Percentiles rank a stretch among this genome's conserved stretches.
Evolutionary conservation across 1,140 invertebrate genomes (phyloP).

Genomic region (Diachasma alloeum): DNA sequence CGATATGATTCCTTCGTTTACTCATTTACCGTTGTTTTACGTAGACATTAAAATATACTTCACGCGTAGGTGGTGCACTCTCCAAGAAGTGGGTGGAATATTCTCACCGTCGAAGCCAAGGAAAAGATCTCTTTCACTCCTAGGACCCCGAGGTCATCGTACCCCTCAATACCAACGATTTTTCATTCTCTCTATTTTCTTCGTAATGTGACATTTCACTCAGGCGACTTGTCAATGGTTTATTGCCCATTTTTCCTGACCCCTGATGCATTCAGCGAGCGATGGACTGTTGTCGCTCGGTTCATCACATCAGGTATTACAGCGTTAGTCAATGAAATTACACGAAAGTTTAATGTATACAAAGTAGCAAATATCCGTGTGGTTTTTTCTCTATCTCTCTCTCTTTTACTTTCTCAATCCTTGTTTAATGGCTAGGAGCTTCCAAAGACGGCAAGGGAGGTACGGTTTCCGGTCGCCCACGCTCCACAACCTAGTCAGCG

Average conservation of each 20-base stretch:
- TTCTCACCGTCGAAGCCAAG: conserved; percentile 21
- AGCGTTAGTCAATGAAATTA: not conserved
- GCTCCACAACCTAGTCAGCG: conserved; percentile 50
- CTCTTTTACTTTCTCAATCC: conserved; percentile 12
- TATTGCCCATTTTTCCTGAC: not conserved
- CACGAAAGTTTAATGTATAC: not conserved
- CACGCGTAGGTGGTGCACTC: conserved; percentile 19
- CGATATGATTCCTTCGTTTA: not conserved
- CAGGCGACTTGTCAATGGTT: not conserved
- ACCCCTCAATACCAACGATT: conserved; percentile 32
- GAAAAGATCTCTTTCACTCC: conserved; percentile 17
- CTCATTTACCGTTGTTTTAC: conserved; percentile 2
- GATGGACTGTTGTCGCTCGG: no score
- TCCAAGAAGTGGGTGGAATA: conserved; percentile 28
- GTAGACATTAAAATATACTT: conserved; percentile 8
- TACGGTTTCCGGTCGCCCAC: conserved; percentile 63
- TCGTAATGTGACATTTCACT: conserved; percentile 9
- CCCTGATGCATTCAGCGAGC: no score
- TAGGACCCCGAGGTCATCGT: conserved; percentile 28
- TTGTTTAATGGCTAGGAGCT: conserved; percentile 17
- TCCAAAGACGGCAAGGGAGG: conserved; percentile 61
- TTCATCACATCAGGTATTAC: no score
- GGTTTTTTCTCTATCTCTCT: not conserved
- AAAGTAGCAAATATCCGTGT: not conserved
- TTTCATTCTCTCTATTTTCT: conserved; percentile 41